Percentiles rank a stretch among this genome's conserved stretches.
phyloP scores from a whole-genome alignment of 2,113 vertebrate genomes.

The Centrocercus urophasianus region DNA sequence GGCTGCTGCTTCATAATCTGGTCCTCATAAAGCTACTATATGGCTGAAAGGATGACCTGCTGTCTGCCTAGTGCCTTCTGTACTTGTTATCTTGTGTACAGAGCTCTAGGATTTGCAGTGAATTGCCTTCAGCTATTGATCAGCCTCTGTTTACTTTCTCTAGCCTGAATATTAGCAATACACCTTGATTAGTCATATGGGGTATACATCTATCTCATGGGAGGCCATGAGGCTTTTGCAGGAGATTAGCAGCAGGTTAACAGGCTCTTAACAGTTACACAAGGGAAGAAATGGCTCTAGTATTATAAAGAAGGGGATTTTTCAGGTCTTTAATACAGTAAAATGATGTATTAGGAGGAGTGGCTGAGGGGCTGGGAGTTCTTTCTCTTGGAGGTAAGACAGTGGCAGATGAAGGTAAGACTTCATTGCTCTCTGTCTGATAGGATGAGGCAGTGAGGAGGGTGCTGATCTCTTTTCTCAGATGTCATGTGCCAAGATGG shows the following conservation, averaged over 20 bases:
- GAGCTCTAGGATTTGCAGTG: neutral
- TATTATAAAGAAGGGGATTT: neutral
- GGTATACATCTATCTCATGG: neutral
- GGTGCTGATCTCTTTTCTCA: neutral
- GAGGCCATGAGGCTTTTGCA: neutral
- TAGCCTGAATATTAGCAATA: neutral
- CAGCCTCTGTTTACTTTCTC: neutral
- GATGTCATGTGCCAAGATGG: neutral
- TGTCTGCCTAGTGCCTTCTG: conserved; percentile 3
- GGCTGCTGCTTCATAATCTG: neutral
- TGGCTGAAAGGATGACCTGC: neutral
- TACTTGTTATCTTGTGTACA: neutral
- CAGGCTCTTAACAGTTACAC: neutral
- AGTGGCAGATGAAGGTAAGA: neutral
- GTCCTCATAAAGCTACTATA: neutral
- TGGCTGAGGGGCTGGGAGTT: neutral
- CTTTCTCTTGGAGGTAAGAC: neutral
- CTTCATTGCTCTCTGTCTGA: too few relatives aligned
- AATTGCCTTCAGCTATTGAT: neutral
- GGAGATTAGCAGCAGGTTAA: conserved; percentile 27
- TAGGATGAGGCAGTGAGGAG: neutral
- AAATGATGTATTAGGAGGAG: neutral
- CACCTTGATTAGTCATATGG: neutral
- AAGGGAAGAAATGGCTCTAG: neutral
- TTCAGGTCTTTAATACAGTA: neutral